Base-by-base conservation (phyloP, 2,888 invertebrate genomes). In the Lypha dubia region DNA sequence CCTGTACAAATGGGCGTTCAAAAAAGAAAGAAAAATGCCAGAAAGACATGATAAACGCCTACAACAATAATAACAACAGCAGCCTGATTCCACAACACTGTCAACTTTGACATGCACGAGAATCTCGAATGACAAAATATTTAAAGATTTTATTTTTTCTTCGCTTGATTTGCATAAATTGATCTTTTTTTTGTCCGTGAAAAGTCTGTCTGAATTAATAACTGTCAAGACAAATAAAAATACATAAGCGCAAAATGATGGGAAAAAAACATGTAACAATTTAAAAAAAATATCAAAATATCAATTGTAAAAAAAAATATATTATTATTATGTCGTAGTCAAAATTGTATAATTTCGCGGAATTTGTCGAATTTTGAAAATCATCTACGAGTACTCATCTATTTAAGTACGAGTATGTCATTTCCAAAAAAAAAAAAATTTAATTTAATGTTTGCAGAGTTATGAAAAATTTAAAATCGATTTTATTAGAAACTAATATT, bases 241-340 rank as follows among this genome's bases (percentile, higher is more conserved):
- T n/a, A n/a, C n/a, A n/a, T 53, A 53, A 63, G 44, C 70, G 70
- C 63, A 71, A 79, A 56, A 71, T 56, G 63, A 71, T 79, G 1
- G 8, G n/a, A 6, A 8, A 7, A 17, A 17, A 46, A 46, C 46
- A 46, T 28, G 28, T 28, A 7, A 6, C 46, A 46, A 46, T 8
- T 17, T 6, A 46, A 9, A 51, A 11, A 22, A 9, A 11, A 11
- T 22, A 2, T 20, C 15, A 17, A 6, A 20, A 28, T 1, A 38
- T 3, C 11, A 38, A 38, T 3, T 38, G 9, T 8, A 38, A 7
- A 38, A 38, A 38, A n/a, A n/a, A n/a, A n/a, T n/a, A n/a, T n/a
- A n/a, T n/a, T n/a, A n/a, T n/a, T n/a, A n/a, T n/a, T n/a, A n/a
- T n/a, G n/a, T n/a, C n/a, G n/a, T n/a, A n/a, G n/a, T n/a, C n/a